These are phyloP conservation scores for Miltochrista miniata DNA, from an alignment of 2,888 invertebrate species.

Conservation along the genomic window DNA sequence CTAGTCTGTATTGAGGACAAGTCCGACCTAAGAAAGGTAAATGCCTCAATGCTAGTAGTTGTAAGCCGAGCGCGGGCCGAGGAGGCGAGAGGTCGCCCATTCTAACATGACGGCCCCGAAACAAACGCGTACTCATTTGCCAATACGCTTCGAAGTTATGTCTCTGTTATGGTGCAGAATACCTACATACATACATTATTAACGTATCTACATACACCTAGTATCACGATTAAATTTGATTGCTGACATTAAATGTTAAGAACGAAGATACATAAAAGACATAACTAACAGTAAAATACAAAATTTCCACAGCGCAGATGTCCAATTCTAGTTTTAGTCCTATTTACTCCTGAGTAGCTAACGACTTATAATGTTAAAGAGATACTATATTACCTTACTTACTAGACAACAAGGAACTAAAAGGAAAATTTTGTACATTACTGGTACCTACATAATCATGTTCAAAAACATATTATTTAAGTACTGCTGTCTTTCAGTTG, in stretches of 20 bases:
- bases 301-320: too few relatives aligned
- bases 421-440: too few relatives aligned
- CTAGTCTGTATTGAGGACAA: conserved; percentile 77
- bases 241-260: too few relatives aligned
- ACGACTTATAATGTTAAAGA: too few relatives aligned
- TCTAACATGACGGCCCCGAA: conserved; percentile 75
- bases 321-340: too few relatives aligned
- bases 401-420: too few relatives aligned
- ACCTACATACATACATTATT: conserved; percentile 33
- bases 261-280: neutral
- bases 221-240: conserved; percentile 10
- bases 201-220: conserved; percentile 22
- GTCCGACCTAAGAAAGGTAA: conserved; percentile 80
- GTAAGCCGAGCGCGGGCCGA: conserved; percentile 53
- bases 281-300: too few relatives aligned
- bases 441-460: too few relatives aligned
- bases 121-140: conserved; percentile 74
- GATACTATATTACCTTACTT: too few relatives aligned
- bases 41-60: conserved; percentile 76
- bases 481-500: too few relatives aligned
- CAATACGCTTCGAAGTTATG: conserved; percentile 54
- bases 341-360: too few relatives aligned
- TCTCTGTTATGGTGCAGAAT: conserved; percentile 29
- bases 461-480: too few relatives aligned
- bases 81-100: conserved; percentile 76